Evolutionary conservation across 2,113 vertebrate species (phyloP).

Genomic region (Arvicanthis niloticus): DNA sequence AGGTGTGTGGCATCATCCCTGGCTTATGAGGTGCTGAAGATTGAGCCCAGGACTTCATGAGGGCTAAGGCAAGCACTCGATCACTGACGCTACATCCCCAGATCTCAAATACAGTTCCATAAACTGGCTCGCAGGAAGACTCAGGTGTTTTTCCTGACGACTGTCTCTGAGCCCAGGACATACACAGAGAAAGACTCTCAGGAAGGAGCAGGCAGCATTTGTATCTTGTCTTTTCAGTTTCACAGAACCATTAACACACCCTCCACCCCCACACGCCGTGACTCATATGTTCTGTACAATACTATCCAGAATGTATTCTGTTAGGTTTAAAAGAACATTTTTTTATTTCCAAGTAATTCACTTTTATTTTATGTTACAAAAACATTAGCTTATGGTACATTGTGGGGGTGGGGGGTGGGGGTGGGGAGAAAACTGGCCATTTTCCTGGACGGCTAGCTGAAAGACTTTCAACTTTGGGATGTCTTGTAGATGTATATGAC

Average conservation of each 20-base stretch:
- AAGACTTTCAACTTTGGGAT: not conserved
- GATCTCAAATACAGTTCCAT: not conserved
- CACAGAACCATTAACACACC: not conserved
- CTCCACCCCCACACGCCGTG: not conserved
- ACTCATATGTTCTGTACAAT: slow-evolving; percentile 60
- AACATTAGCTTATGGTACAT: not conserved
- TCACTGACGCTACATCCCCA: not conserved
- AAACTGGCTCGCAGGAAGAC: not conserved
- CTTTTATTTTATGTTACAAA: not conserved
- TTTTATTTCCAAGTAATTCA: slow-evolving; percentile 28
- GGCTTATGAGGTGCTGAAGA: not conserved
- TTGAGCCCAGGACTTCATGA: not conserved
- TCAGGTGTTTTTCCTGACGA: not conserved
- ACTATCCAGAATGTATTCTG: not conserved
- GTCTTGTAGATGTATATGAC: fast-evolving
- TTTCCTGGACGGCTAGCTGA: not conserved
- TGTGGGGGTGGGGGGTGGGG: not conserved
- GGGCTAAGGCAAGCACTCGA: too few relatives aligned
- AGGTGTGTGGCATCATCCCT: not conserved
- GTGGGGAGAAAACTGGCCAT: not conserved
- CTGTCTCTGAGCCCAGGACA: not conserved
- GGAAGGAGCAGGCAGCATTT: not conserved
- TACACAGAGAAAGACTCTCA: not conserved
- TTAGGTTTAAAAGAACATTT: slow-evolving; percentile 16
- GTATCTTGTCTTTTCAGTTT: slow-evolving; percentile 17